Evolutionary conservation across 2,113 vertebrate species (phyloP).

Genomic region (Ptilorrhoa leucosticta): DNA sequence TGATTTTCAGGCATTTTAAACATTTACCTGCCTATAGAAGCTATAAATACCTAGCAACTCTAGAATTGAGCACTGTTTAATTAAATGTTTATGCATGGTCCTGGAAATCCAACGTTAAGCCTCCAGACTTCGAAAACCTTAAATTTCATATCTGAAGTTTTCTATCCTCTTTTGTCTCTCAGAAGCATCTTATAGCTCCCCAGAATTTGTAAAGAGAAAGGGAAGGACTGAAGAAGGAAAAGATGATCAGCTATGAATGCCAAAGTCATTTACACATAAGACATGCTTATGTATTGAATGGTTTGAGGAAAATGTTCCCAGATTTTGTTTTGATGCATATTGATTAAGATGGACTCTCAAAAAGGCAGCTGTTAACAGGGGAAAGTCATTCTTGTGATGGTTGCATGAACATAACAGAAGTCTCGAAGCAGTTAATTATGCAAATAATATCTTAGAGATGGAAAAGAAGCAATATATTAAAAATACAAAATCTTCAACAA

Average conservation of each 20-base stretch:
- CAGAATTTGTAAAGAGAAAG: neutral
- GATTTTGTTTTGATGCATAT: neutral
- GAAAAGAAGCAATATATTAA: neutral
- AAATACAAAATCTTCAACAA: neutral
- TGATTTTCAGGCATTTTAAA: neutral
- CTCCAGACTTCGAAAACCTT: neutral
- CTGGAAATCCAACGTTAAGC: neutral
- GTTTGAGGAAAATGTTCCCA: neutral
- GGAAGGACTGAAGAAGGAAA: neutral
- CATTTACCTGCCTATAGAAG: neutral
- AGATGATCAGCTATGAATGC: neutral
- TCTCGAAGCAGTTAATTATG: neutral
- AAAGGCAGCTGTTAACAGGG: neutral
- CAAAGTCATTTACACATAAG: neutral
- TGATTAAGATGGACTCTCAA: neutral
- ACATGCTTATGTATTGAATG: neutral
- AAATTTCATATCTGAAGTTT: neutral
- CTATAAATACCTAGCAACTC: neutral
- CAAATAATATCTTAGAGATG: neutral
- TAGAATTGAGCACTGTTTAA: neutral
- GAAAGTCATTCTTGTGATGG: neutral
- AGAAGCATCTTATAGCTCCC: neutral
- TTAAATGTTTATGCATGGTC: neutral
- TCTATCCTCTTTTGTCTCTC: neutral
- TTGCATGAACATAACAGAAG: neutral